phyloP scores from a whole-genome alignment of 2,113 vertebrate genomes.

The Myotis davidii region DNA sequence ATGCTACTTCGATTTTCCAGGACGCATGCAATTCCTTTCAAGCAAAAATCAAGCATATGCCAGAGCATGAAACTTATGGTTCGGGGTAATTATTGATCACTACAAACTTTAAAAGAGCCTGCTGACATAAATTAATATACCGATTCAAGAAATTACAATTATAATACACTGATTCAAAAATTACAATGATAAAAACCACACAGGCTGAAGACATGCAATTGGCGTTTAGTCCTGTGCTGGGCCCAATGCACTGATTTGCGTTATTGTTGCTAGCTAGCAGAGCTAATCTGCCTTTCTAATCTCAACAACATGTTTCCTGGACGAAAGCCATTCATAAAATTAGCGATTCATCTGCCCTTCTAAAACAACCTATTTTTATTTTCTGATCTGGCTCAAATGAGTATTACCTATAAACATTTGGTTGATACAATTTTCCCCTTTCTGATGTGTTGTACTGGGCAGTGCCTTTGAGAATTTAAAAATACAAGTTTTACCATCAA shows the following conservation, averaged over 20 bases:
- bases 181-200: conserved; percentile 36
- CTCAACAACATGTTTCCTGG: conserved; percentile 50
- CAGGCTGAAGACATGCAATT: conserved; percentile 21
- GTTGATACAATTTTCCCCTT: conserved; percentile 3
- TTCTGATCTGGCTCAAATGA: conserved; percentile 38
- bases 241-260: conserved; percentile 11
- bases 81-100: conserved; percentile 87
- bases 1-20: conserved; percentile 90
- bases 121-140: conserved; percentile 71
- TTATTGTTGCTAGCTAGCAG: conserved; percentile 3
- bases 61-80: conserved; percentile 90
- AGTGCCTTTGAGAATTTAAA: neutral
- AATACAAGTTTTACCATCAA: neutral
- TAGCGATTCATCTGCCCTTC: conserved; percentile 50
- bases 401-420: conserved; percentile 52
- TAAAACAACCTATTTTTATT: conserved; percentile 55
- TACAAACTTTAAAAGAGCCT: conserved; percentile 75
- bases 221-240: neutral
- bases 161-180: conserved; percentile 65
- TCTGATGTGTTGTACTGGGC: neutral
- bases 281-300: conserved; percentile 63
- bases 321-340: conserved; percentile 65
- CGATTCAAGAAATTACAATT: conserved; percentile 58
- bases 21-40: conserved; percentile 87
- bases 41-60: conserved; percentile 91